Percentiles rank a stretch among this genome's conserved stretches.
Conservation (phyloP, 1,140 invertebrate species). For the Tetragnatha versicolor region DNA sequence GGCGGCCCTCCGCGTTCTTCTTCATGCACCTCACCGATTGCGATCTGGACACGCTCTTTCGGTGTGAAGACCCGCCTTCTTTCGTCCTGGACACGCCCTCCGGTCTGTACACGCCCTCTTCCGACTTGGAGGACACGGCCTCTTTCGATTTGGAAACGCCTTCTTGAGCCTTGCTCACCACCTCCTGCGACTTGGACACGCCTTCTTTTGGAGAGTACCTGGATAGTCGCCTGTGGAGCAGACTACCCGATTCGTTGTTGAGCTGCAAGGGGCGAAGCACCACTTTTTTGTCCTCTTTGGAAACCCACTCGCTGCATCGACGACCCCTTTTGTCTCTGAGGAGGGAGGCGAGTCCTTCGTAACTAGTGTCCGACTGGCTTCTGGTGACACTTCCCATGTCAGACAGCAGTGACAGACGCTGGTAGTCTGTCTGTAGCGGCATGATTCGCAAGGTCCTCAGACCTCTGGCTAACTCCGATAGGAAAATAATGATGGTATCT, state of each 20-base stretch:
- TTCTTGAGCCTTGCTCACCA: neutral
- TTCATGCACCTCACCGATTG: slow-evolving; percentile 41
- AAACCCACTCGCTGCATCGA: slow-evolving; percentile 31
- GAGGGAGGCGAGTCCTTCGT: slow-evolving; percentile 18
- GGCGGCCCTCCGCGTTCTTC: slow-evolving; percentile 12
- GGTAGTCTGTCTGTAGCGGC: slow-evolving; percentile 17
- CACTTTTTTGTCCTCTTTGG: slow-evolving; percentile 20
- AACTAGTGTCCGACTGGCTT: slow-evolving; percentile 43
- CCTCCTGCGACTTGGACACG: neutral
- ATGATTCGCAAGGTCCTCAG: too few species aligned
- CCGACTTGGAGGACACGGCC: neutral
- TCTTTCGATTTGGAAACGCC: neutral
- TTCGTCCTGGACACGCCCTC: neutral
- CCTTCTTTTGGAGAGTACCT: neutral
- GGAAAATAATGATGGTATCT: too few species aligned
- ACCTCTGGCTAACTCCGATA: too few species aligned
- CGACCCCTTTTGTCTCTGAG: neutral
- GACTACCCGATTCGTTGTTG: neutral
- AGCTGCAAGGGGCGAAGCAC: slow-evolving; percentile 31
- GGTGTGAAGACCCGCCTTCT: neutral
- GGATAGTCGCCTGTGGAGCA: slow-evolving; percentile 29
- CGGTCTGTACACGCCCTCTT: too few species aligned
- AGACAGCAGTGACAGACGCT: slow-evolving; percentile 19
- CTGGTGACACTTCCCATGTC: slow-evolving; percentile 2
- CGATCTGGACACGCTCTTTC: slow-evolving; percentile 24